Conservation (phyloP, 1,140 invertebrate species). For the Conus ventricosus region DNA sequence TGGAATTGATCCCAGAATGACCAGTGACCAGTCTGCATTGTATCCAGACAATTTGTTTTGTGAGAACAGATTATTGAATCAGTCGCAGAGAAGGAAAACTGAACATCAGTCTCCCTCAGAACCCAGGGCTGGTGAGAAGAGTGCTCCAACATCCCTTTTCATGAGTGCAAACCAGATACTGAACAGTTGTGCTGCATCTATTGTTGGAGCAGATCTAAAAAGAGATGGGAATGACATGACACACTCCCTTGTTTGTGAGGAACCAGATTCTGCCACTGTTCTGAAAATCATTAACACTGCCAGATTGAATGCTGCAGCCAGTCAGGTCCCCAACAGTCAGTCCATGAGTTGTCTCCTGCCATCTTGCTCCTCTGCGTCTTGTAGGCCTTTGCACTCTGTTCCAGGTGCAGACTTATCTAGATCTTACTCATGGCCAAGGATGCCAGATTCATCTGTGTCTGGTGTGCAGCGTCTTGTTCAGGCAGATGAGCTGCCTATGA, state of each 20-base stretch:
- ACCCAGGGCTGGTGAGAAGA: no score
- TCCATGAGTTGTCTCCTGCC: neutral
- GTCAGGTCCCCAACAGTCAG: neutral
- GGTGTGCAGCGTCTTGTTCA: neutral
- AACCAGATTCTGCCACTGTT: neutral
- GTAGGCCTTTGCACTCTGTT: no score
- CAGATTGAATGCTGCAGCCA: neutral
- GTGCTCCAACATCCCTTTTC: no score
- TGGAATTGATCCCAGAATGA: neutral
- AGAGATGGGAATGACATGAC: neutral
- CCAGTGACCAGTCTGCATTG: neutral
- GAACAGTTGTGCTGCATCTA: neutral
- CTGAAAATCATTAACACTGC: conserved; percentile 18
- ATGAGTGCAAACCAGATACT: neutral
- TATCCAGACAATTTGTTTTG: neutral
- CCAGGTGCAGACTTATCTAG: no score
- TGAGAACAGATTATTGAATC: neutral
- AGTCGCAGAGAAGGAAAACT: neutral
- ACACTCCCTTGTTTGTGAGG: neutral
- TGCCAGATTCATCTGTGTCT: neutral
- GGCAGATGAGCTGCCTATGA: neutral
- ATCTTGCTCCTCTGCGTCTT: neutral
- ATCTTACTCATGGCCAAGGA: no score
- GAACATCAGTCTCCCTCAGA: neutral
- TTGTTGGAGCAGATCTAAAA: neutral